phyloP scores from a whole-genome alignment of 2,113 vertebrate species.

The Scolopax mira region DNA sequence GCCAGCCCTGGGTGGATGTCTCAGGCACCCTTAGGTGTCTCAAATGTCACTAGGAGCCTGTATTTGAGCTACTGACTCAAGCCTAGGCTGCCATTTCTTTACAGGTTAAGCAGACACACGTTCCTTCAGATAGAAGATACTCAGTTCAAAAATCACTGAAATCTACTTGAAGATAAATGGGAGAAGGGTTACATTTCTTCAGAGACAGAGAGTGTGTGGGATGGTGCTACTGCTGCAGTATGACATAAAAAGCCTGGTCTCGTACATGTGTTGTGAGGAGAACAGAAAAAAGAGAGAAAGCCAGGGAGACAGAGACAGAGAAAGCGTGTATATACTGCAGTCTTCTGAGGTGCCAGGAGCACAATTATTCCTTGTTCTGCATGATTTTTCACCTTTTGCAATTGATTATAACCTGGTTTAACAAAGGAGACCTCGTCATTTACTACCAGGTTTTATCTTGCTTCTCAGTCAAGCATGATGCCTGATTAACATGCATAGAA shows the following conservation, averaged over 20 bases:
- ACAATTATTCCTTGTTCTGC: not conserved
- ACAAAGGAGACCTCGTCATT: not conserved
- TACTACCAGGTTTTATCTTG: not conserved
- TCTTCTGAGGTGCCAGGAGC: not conserved
- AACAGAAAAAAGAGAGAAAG: not conserved
- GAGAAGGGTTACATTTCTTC: slow-evolving; percentile 57
- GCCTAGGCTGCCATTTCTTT: slow-evolving; percentile 34
- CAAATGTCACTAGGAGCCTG: slow-evolving; percentile 11
- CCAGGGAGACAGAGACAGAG: not conserved
- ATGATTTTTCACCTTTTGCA: not conserved
- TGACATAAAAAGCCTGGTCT: slow-evolving; percentile 66
- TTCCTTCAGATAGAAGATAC: slow-evolving; percentile 14
- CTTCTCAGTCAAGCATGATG: not conserved
- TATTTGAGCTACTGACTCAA: not conserved
- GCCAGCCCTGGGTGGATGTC: slow-evolving; percentile 43
- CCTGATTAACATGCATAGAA: not conserved
- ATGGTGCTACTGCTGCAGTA: slow-evolving; percentile 60
- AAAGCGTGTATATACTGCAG: not conserved
- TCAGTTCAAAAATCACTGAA: slow-evolving; percentile 42
- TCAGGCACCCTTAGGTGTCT: not conserved
- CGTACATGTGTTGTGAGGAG: slow-evolving; percentile 41
- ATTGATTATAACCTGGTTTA: not conserved
- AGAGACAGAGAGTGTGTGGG: slow-evolving; percentile 62
- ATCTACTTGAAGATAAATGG: not conserved
- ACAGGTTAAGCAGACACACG: slow-evolving; percentile 1